These are phyloP conservation scores for Pseudopleuronectes americanus DNA, from an alignment of 2,797 vertebrate species.

Conservation along the genomic window DNA sequence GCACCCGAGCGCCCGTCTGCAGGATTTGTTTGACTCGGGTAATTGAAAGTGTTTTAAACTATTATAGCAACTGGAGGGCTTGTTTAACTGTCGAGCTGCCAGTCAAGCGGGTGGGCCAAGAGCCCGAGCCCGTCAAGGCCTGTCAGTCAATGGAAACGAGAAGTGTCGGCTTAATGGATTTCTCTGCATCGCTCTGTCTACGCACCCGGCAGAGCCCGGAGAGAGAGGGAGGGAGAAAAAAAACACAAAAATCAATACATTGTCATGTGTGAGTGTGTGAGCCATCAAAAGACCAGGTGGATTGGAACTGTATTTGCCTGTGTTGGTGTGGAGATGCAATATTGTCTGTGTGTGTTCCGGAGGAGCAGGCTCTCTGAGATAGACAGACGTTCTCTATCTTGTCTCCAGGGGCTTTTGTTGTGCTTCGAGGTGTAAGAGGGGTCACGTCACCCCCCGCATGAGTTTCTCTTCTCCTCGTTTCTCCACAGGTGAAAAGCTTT, in stretches of 20 bases:
- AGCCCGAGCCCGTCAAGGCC: constrained; percentile 96
- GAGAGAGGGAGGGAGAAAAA: constrained; percentile 77
- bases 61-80: constrained; percentile 99
- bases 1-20: constrained; percentile 75
- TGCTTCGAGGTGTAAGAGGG: constrained; percentile 79
- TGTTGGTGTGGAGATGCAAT: constrained; percentile 59
- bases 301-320: constrained; percentile 90
- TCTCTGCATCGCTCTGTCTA: constrained; percentile 90
- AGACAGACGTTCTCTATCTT: constrained; percentile 75
- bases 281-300: constrained; percentile 93
- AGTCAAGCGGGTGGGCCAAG: constrained; percentile 95
- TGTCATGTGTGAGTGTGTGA: constrained; percentile 92
- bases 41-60: constrained; percentile 99
- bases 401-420: constrained; percentile 78
- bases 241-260: constrained; percentile 99
- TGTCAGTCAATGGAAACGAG: constrained; percentile 99
- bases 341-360: constrained; percentile 2
- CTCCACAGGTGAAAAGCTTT: constrained; percentile 56
- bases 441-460: constrained; percentile 71
- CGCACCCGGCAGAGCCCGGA: constrained; percentile 55
- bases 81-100: constrained; percentile 99
- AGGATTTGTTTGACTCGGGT: constrained; percentile 99
- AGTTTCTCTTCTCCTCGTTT: constrained; percentile 70
- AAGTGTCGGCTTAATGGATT: constrained; percentile 99
- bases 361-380: constrained; percentile 69